A percentile compares a stretch with the other conserved stretches of the same genome.
Evolutionary conservation across 2,797 vertebrate species (phyloP).

Genomic region (Enteromius fasciolatus): DNA sequence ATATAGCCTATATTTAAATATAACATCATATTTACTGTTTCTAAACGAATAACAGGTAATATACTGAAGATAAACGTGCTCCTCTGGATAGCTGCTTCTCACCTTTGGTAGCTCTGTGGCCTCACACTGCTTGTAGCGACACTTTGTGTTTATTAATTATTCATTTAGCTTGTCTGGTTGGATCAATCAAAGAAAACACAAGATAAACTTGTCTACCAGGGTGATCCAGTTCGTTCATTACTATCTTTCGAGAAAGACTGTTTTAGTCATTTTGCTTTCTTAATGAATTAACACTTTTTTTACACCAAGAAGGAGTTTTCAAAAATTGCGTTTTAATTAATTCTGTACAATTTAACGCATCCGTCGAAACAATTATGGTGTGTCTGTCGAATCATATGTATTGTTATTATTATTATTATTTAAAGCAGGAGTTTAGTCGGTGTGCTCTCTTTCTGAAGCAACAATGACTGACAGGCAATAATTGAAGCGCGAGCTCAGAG

Average conservation of each 20-base stretch:
- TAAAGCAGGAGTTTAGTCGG: constrained; percentile 26
- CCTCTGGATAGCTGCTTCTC: constrained; percentile 15
- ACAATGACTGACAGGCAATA: constrained; percentile 69
- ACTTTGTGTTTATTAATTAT: constrained; percentile 56
- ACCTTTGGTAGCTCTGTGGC: constrained; percentile 32
- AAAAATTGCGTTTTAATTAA: neutral
- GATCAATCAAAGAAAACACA: constrained; percentile 34
- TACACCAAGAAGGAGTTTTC: neutral
- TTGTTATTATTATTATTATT: constrained; percentile 2
- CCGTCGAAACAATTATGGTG: neutral
- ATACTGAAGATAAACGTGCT: neutral
- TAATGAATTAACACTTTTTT: neutral
- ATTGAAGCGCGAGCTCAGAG: constrained; percentile 67
- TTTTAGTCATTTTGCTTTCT: neutral
- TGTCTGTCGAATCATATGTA: neutral
- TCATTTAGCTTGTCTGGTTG: constrained; percentile 50
- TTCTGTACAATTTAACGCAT: neutral
- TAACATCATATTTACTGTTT: neutral
- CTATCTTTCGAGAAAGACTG: neutral
- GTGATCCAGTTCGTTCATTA: constrained; percentile 9
- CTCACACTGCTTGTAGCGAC: constrained; percentile 52
- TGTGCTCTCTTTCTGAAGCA: constrained; percentile 46
- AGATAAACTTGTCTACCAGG: constrained; percentile 17
- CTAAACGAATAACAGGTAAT: neutral
- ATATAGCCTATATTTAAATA: too few relatives aligned